phyloP scores from a whole-genome alignment of 2,888 invertebrate genomes.

The Synanthedon andrenaeformis region DNA sequence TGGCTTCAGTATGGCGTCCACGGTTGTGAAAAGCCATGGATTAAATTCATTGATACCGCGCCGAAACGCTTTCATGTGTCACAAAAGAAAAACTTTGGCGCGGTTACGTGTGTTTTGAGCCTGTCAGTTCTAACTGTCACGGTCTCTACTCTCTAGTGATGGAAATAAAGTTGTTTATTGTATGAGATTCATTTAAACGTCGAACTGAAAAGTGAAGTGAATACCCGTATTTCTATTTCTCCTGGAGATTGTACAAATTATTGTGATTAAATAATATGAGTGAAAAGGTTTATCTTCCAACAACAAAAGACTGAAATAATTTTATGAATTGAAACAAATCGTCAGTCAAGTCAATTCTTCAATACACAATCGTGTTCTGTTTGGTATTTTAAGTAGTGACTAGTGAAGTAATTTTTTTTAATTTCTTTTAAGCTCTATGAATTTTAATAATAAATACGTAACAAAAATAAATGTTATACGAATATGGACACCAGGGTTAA shows the following conservation, averaged over 20 bases:
- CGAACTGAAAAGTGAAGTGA: background rate
- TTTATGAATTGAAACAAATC: background rate
- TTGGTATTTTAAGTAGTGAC: background rate
- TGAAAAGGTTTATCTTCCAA: slow-evolving; percentile 16
- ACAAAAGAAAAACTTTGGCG: slow-evolving; percentile 28
- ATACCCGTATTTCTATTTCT: background rate
- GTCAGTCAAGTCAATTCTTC: background rate
- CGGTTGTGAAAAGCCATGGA: slow-evolving; percentile 56
- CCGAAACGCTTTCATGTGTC: slow-evolving; percentile 22
- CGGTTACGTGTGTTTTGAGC: slow-evolving; percentile 23
- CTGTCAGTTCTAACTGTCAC: background rate
- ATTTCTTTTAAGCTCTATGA: background rate
- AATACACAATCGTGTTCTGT: background rate
- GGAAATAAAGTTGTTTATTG: background rate
- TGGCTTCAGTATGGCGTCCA: slow-evolving; percentile 27
- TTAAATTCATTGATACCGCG: slow-evolving; percentile 18
- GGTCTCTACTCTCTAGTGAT: background rate
- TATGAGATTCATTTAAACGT: background rate
- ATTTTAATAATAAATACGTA: background rate
- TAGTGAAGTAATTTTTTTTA: background rate
- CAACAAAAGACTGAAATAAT: slow-evolving; percentile 1
- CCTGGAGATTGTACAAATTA: slow-evolving; percentile 34
- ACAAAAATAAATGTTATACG: background rate
- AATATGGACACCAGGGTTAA: background rate
- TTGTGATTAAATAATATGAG: slow-evolving; percentile 30